Conservation (phyloP, 2,888 invertebrate species). For the Papilio demoleus region DNA sequence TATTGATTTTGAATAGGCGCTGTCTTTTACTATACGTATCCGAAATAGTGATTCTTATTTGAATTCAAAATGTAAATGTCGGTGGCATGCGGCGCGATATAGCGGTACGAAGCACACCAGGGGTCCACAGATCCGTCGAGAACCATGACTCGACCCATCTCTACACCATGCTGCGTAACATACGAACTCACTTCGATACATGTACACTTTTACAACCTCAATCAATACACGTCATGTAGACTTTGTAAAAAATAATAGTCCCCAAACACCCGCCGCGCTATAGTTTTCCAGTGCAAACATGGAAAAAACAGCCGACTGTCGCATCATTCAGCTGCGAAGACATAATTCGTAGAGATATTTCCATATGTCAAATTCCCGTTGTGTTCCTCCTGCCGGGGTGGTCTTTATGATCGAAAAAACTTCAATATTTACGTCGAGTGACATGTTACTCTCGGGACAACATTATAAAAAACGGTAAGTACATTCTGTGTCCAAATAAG, state of each 20-base stretch:
- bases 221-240: constrained; percentile 71
- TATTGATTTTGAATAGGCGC: constrained; percentile 67
- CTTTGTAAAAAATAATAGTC: constrained; percentile 53
- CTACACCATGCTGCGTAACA: constrained; percentile 78
- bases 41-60: constrained; percentile 60
- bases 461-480: constrained; percentile 17
- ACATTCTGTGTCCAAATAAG: constrained; percentile 19
- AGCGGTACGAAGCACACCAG: constrained; percentile 64
- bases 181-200: constrained; percentile 75
- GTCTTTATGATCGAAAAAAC: constrained; percentile 44
- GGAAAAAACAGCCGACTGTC: constrained; percentile 52
- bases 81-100: constrained; percentile 62
- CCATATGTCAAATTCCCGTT: constrained; percentile 52
- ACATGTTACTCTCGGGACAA: constrained; percentile 41
- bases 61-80: constrained; percentile 73
- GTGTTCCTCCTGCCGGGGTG: constrained; percentile 47
- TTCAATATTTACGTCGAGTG: constrained; percentile 42
- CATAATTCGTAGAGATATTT: constrained; percentile 46
- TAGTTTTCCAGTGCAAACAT: constrained; percentile 51
- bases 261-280: constrained; percentile 56
- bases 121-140: constrained; percentile 59
- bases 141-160: constrained; percentile 70
- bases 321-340: constrained; percentile 42
- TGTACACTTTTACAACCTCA: constrained; percentile 62
- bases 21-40: constrained; percentile 53